Evolutionary conservation across 2,113 vertebrate genomes (phyloP), one percentile per base, ranked within the genome.

Genomic region (Lota lota): DNA sequence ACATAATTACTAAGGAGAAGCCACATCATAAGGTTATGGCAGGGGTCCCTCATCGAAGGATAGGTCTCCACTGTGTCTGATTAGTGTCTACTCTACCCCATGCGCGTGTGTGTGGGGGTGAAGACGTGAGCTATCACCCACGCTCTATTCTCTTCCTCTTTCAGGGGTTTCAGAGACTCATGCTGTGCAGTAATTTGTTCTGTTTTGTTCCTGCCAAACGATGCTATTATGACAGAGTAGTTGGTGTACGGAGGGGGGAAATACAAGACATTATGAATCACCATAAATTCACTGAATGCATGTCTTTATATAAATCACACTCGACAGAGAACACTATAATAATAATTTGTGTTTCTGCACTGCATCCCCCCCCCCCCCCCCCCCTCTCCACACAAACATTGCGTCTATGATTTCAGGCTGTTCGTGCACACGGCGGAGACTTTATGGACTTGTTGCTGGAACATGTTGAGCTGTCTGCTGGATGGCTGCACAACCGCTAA

Each of bases 361-460:
- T 69, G 65, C 86, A 74, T 76, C n/a, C n/a, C n/a, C n/a, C n/a
- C n/a, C n/a, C n/a, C n/a, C 75, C 87, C 87, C 67, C 83, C 85
- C n/a, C n/a, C n/a, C n/a, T n/a, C n/a, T n/a, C n/a, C n/a, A n/a
- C n/a, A n/a, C n/a, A n/a, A n/a, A n/a, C n/a, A n/a, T n/a, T 88
- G 82, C 78, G 83, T 75, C 73, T 81, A 68, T 88, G 75, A 87
- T 84, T 85, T 69, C 82, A 93, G 76, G 81, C 84, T 78, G 79
- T 91, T 76, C 72, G 87, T 89, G 64, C 82, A 90, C 78, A 83
- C 80, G 67, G 72, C 89, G 63, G 86, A 93, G 75, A 88, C 73
- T 91, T 92, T 76, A 70, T 89, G 68, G 80, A 91, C 89, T 86
- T 92, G 72, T 89, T 94, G 85, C 79, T 92, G 80, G 82, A 90